These are phyloP conservation scores for Cossypha niveicapilla DNA, from an alignment of 2,797 vertebrate species.

Conservation along the genomic window DNA sequence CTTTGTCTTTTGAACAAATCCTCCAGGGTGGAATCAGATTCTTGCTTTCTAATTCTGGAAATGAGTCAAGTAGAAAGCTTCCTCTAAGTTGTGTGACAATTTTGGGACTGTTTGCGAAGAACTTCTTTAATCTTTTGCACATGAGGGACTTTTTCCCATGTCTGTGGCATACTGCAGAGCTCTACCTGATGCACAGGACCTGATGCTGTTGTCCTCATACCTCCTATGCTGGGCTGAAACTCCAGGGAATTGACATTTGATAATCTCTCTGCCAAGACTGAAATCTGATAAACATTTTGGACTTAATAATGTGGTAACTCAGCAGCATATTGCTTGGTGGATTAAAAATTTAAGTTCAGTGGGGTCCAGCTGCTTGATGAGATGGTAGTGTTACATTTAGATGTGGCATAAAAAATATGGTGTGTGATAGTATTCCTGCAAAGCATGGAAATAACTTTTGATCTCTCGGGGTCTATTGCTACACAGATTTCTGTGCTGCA, in stretches of 20 bases:
- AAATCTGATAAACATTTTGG: neutral
- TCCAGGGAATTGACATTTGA: neutral
- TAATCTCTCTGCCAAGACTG: neutral
- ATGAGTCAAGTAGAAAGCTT: neutral
- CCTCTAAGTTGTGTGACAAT: neutral
- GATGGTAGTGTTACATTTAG: neutral
- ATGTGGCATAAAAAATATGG: neutral
- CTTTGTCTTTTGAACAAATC: conserved; percentile 21
- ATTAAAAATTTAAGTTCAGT: neutral
- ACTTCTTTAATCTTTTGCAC: neutral
- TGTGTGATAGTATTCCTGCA: rapidly evolving
- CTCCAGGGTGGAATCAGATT: neutral
- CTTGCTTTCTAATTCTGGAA: conserved; percentile 15
- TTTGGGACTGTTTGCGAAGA: neutral
- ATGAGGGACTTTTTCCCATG: neutral
- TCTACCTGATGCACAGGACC: neutral
- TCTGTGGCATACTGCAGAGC: neutral
- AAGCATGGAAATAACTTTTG: neutral
- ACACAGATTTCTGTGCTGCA: neutral
- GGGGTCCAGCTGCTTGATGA: neutral
- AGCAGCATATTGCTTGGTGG: neutral
- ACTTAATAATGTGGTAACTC: neutral
- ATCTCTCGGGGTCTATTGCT: neutral
- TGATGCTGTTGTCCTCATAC: neutral
- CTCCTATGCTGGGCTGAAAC: neutral